Conservation (phyloP, 2,113 vertebrate species). For the Sinocyclocheilus anshuiensis region DNA sequence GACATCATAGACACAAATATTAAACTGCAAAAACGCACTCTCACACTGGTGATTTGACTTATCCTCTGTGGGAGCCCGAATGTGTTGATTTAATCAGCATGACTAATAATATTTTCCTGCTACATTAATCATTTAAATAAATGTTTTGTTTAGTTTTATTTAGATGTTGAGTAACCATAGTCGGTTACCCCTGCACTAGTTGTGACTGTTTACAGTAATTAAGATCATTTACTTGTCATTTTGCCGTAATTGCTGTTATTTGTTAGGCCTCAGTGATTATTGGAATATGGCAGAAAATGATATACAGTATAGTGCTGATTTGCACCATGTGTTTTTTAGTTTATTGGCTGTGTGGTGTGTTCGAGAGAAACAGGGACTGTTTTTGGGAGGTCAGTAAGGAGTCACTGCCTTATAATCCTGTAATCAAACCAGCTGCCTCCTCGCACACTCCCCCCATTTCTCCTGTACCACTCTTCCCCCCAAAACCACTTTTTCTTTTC, state of each 20-base stretch:
- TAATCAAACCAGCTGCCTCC: constrained; percentile 79
- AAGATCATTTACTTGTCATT: not conserved
- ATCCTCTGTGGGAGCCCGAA: constrained; percentile 18
- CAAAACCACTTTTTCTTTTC: not conserved
- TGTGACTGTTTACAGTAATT: not conserved
- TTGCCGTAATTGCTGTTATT: not conserved
- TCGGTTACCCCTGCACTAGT: not conserved
- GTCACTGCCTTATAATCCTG: constrained; percentile 74
- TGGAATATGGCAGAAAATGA: not conserved
- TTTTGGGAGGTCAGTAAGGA: constrained; percentile 69
- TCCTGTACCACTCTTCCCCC: not conserved
- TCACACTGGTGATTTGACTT: constrained; percentile 7
- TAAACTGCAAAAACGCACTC: constrained; percentile 2
- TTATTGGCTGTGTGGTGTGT: constrained; percentile 24
- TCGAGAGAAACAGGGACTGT: constrained; percentile 53
- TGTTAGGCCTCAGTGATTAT: not conserved
- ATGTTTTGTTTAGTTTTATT: not conserved
- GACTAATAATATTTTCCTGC: constrained; percentile 35
- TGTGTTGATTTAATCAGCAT: constrained; percentile 44
- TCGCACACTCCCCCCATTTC: constrained; percentile 63
- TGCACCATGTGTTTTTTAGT: not conserved
- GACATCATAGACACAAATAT: not conserved
- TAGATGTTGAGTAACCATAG: not conserved
- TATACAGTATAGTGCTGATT: not conserved
- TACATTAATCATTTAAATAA: constrained; percentile 24